phyloP scores from a whole-genome alignment of 2,113 vertebrate genomes.

The Fregata magnificens region DNA sequence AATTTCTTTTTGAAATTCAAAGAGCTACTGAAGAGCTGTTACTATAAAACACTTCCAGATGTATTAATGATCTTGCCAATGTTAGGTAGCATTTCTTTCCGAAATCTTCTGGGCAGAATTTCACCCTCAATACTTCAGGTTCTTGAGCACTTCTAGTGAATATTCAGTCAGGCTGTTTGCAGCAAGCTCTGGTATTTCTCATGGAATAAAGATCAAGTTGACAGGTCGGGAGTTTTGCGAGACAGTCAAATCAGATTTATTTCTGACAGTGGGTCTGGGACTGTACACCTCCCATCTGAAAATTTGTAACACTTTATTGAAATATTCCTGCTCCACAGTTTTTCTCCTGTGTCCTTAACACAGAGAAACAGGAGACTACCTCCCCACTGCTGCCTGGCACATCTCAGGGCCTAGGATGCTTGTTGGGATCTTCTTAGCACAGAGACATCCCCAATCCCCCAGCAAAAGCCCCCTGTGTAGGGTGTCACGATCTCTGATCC shows the following conservation, averaged over 20 bases:
- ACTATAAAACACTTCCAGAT: neutral
- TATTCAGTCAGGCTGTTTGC: neutral
- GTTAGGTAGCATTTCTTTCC: neutral
- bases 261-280: neutral
- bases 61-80: neutral
- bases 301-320: neutral
- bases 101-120: neutral
- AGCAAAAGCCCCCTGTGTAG: neutral
- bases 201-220: constrained; percentile 19
- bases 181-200: constrained; percentile 7
- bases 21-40: neutral
- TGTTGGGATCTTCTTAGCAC: neutral
- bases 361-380: neutral
- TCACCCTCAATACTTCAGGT: neutral
- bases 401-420: neutral
- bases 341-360: neutral
- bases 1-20: neutral
- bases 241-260: neutral
- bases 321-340: neutral
- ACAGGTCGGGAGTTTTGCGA: neutral
- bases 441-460: neutral
- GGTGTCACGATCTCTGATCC: neutral
- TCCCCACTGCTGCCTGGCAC: neutral
- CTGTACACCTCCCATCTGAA: neutral
- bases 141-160: neutral